Evolutionary conservation across 1,140 invertebrate genomes (phyloP), one percentile per base, ranked within the genome.

Genomic region (Drosophila elegans): DNA sequence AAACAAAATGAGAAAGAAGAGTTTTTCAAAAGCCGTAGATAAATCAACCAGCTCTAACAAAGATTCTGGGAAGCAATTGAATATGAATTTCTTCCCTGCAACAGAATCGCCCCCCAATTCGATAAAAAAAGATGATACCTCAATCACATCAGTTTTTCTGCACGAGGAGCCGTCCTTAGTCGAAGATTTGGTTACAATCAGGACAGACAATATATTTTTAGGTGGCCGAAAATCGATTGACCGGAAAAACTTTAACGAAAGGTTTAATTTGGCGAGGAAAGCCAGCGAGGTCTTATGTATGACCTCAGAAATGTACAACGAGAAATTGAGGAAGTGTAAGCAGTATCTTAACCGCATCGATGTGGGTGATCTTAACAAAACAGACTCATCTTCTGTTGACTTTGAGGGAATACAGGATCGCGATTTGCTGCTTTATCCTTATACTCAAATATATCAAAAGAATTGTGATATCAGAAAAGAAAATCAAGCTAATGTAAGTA

Each of bases 351-450:
- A 13, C 3, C 27, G 10, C 3, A 9, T 21, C 5, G 29, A 32
- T 4, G 10, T 2, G 12, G 12, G n/a, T 2, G 42, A 44, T 44
- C 3, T 9, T 3, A 9, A 10, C 11, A 2, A 41, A 6, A 7
- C 4, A 4, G 63, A 42, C 1, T 3, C 3, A 3, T 2, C 3
- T 21, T 67, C 45, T 2, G 1, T 51, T 9, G 60, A 64, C n/a
- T 0, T 51, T 1, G 60, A 51, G 4, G 64, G 6, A 12, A 44
- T 68, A 0, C 5, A 0, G 1, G 36, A 51, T 2, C 3, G 10
- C 3, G 64, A 68, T 7, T 10, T 66, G 3, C 60, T 68, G 2
- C 3, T 7, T 0, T 64, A 29, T n/a, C 64, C 64, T 2, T 68
- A 68, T 36, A 0, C 7, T 13, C 42, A 41, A 5, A 49, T 74